Base-by-base conservation (phyloP, 2,888 invertebrate genomes). In the Eupithecia centaureata region DNA sequence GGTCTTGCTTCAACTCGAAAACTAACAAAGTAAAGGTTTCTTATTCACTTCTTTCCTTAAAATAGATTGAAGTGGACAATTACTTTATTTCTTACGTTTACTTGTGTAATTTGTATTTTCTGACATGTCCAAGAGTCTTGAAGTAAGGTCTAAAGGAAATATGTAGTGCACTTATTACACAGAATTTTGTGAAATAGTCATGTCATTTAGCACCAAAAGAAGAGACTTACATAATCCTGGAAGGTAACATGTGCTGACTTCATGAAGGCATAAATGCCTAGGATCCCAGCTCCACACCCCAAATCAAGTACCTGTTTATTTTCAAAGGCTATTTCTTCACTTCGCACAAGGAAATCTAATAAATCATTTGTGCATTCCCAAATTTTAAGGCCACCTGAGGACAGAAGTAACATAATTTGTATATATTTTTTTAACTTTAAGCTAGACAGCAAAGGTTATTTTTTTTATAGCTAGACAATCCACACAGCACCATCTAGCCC, bases 301-400 rank as follows among this genome's bases (percentile, higher is more conserved):
- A 99, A 93, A 94, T 99, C 99, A 61, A 99, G 88, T 0, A 98
- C 95, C 58, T 86, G 90, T 78, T 94, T 95, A 28, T 90, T 86
- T 52, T 94, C 81, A 18, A 95, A 89, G 8, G 87, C 67, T 10
- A 84, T 77, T 15, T 77, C 68, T 65, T 81, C 68, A 73, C 86
- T 81, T 35, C 85, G 81, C 5, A 90, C 80, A 42, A 98, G 84
- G 85, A 95, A 97, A 70, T 95, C 86, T 42, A 96, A 88, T 64
- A 99, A 87, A 86, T 99, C 98, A 78, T 95, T 93, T 5, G 98
- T 97, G 82, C 98, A 98, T 92, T 99, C 99, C 99, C 99, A 99
- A 69, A 98, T 95, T 94, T 99, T 99, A 33, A 98, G 93, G 12
- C 99, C 99, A 78, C 99, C 98, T 98, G 38, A 54, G 61, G 60